Percentiles rank a stretch among this genome's conserved stretches.
Conservation (phyloP, 2,113 vertebrate species). For the Canis aureus region DNA sequence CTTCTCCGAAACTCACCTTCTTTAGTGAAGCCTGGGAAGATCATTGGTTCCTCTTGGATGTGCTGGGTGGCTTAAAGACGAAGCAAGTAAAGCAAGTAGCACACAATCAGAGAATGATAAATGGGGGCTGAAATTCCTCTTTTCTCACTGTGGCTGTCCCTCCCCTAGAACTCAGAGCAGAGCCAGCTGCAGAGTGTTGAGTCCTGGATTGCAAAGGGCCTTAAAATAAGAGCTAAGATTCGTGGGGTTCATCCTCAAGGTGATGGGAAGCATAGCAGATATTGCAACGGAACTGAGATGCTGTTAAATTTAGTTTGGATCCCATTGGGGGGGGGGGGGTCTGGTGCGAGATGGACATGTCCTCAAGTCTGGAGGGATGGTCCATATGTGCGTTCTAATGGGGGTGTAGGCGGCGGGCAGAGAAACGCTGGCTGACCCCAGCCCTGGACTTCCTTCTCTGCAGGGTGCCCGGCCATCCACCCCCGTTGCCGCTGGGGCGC, state of each 20-base stretch:
- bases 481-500: constrained; percentile 94
- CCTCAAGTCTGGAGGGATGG: not conserved
- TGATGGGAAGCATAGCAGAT: not conserved
- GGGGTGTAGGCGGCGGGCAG: too few species aligned
- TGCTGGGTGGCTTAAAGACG: not conserved
- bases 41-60: not conserved
- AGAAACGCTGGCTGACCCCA: not conserved
- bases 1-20: not conserved
- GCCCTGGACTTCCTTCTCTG: not conserved
- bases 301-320: not conserved
- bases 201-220: not conserved
- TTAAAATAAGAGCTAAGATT: not conserved
- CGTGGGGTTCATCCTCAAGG: not conserved
- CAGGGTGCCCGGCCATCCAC: constrained; percentile 92
- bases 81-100: not conserved
- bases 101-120: not conserved
- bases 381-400: not conserved
- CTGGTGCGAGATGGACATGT: not conserved
- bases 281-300: not conserved
- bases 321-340: not conserved
- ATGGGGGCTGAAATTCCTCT: not conserved
- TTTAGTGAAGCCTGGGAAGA: not conserved
- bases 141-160: not conserved
- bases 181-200: not conserved
- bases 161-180: not conserved